Percentiles rank a stretch among this genome's conserved stretches.
These are phyloP conservation scores for Oncorhynchus nerka DNA, from an alignment of 2,113 vertebrate genomes.

Conservation along the genomic window DNA sequence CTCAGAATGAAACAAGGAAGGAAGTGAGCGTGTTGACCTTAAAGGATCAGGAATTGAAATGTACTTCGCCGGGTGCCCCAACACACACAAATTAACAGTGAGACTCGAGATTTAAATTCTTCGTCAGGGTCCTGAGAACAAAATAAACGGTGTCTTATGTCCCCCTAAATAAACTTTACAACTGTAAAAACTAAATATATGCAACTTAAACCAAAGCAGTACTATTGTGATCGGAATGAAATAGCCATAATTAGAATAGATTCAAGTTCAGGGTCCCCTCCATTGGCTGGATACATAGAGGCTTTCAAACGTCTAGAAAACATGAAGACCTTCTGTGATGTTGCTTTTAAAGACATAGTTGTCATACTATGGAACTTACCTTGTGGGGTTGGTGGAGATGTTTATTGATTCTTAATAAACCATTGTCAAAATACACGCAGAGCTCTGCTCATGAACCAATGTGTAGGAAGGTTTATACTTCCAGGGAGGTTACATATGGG, in stretches of 20 bases:
- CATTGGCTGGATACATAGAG: no score
- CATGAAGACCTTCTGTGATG: conserved; percentile 58
- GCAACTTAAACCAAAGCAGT: no score
- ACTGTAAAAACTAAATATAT: no score
- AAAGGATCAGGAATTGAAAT: conserved; percentile 67
- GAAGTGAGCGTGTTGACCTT: conserved; percentile 60
- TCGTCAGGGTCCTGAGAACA: conserved; percentile 43
- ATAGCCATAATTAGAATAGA: no score
- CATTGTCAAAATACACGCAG: no score
- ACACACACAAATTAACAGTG: conserved; percentile 70
- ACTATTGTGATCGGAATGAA: no score
- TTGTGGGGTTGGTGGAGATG: conserved; percentile 25
- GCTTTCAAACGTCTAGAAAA: conserved; percentile 33
- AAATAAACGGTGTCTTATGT: no score
- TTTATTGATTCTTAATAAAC: conserved; percentile 31
- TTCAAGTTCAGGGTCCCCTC: background rate
- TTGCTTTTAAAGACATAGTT: conserved; percentile 55
- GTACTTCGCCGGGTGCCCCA: conserved; percentile 60
- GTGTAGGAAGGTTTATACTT: no score
- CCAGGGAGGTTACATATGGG: no score
- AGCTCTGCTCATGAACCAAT: no score
- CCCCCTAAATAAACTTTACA: no score
- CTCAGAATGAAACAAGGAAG: conserved; percentile 56
- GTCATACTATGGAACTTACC: conserved; percentile 43
- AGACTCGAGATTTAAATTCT: conserved; percentile 63